phyloP scores from a whole-genome alignment of 2,888 invertebrate species.

The Didymodactylos carnosus region DNA sequence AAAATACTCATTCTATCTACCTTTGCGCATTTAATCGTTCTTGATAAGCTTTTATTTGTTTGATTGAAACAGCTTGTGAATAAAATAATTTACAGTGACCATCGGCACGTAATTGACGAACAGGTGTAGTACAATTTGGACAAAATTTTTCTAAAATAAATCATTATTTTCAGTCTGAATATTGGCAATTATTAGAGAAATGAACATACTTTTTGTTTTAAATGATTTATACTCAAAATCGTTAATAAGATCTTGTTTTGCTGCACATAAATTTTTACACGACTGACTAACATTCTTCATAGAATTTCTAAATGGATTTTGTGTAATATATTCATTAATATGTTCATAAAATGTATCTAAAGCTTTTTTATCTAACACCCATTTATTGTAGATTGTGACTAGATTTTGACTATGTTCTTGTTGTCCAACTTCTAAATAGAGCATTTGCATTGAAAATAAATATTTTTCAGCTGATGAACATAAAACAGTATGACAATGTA shows the following conservation, averaged over 20 bases:
- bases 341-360: not conserved
- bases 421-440: not conserved
- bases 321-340: not conserved
- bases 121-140: slow-evolving; percentile 19
- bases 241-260: not conserved
- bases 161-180: not conserved
- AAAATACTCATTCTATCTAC: not conserved
- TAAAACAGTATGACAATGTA: not conserved
- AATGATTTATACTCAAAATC: not conserved
- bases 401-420: not conserved
- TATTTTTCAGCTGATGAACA: not conserved
- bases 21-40: not conserved
- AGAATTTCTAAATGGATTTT: not conserved
- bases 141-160: slow-evolving; percentile 17
- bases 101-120: slow-evolving; percentile 19
- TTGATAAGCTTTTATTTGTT: not conserved
- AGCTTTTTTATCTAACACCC: not conserved
- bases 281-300: not conserved
- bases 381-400: not conserved
- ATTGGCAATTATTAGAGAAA: not conserved
- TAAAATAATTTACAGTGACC: slow-evolving; percentile 20
- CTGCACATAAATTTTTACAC: not conserved
- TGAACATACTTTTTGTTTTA: not conserved
- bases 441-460: not conserved
- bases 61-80: slow-evolving; percentile 13